Base-by-base conservation (phyloP, 2,113 vertebrate genomes). In the Silurus asotus region DNA sequence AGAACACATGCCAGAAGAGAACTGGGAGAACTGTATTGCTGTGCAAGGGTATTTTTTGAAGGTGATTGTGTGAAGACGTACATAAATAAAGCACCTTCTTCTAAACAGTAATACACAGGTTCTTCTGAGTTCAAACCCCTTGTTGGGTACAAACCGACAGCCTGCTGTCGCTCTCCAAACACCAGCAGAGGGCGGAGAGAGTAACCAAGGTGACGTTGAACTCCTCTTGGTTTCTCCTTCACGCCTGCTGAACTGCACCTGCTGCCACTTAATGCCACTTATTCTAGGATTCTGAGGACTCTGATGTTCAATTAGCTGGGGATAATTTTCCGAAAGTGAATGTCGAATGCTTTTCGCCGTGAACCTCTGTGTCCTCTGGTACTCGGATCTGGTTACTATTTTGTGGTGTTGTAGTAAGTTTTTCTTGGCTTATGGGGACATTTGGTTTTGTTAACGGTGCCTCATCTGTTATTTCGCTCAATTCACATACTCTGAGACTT, bases 201-300 rank as follows among this genome's bases (percentile, higher is more conserved):
- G 9, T 64, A 64, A 20, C 59, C 59, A 0, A 37, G 37, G 56
- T 61, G 28, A 80, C 7, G 37, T 62, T 49, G 37, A 13, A 14
- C 37, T 81, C 79, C 58, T 48, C 20, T 64, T 59, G 8, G 1
- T 20, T 1, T 81, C 59, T 51, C 59, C 59, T 51, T 81, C 4
- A 81, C 19, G 56, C 19, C 78, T 13, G 56, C 62, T 11, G 13
- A 48, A 49, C 78, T 81, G 79, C 79, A 81, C 79, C 79, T 81
- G 79, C 79, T 64, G 19, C 37, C 59, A 64, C 45, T 81, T 81
- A 51, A 20, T 10, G 45, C 28, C 14, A 20, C 56, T 81, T 64
- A 81, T 64, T 81, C 64, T 64, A 62, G 11, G 79, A 62, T 19
- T 20, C 37, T 81, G 64, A 62, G 11, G 79, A 62, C 37, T 20